Conservation (phyloP, 1,140 invertebrate species). For the Conus betulinus region DNA sequence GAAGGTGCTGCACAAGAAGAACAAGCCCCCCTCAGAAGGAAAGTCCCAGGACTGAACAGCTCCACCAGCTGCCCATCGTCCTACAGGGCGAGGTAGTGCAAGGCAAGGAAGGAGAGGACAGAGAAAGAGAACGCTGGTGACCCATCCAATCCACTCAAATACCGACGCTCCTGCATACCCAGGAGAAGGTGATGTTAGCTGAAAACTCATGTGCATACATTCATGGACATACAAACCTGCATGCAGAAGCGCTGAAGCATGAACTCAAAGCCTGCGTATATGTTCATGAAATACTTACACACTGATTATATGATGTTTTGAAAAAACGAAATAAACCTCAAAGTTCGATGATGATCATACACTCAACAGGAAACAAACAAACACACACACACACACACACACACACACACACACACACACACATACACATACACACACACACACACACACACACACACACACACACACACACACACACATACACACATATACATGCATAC, state of each 20-base stretch:
- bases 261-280: too few relatives aligned
- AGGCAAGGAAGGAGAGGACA: too few relatives aligned
- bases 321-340: not conserved
- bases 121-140: too few relatives aligned
- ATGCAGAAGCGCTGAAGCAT: too few relatives aligned
- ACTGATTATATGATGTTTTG: not conserved
- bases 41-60: not conserved
- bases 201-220: too few relatives aligned
- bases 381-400: not conserved
- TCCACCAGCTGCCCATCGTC: not conserved
- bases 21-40: conserved; percentile 52
- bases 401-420: not conserved
- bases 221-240: too few relatives aligned
- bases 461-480: conserved; percentile 11
- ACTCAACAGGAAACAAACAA: not conserved
- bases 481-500: too few relatives aligned
- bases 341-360: not conserved
- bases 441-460: not conserved
- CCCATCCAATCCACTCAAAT: too few relatives aligned
- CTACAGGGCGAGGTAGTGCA: too few relatives aligned
- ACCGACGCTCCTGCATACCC: too few relatives aligned
- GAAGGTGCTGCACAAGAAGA: conserved; percentile 79
- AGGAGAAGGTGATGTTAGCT: too few relatives aligned
- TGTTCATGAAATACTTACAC: too few relatives aligned
- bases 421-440: not conserved